Evolutionary conservation across 1,140 invertebrate species (phyloP), one percentile per base, ranked within the genome.

Genomic region (Sipha flava): DNA sequence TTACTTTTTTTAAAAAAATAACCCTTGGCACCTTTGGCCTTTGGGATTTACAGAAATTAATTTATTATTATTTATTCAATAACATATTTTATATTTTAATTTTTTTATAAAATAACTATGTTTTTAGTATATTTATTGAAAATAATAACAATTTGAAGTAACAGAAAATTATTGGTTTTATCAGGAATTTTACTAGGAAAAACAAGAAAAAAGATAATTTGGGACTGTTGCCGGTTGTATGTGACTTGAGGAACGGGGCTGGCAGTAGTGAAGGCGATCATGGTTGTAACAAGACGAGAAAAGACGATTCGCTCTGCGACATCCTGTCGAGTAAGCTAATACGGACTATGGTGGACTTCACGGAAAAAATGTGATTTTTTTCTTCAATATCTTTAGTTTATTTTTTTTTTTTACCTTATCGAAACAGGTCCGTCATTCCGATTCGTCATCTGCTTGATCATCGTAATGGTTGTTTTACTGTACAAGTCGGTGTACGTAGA

Each of bases 271-370:
- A 29, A 23, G 18, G 21, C 18, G 34, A 59, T 26, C 29, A 23
- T n/a, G 21, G 4, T 37, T 7, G n/a, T 34, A 23, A 54, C 34
- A 59, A 29, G 21, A 16, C 45, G 34, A 77, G 43, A 57, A 43
- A 23, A 10, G 34, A 47, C n/a, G n/a, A 77, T 43, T 59, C 52
- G 34, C 18, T 77, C 21, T 77, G 47, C 31, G 49, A 77, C 52
- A 43, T 77, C n/a, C 18, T 77, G 34, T 77, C 73, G 21, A 59
- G 73, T 77, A 59, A 75, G 70, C 29, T 7, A 49, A 73, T 37
- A 34, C 70, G n/a, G 26, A 18, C 9, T 14, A 31, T 34, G 6
- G 26, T 26, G 14, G n/a, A 40, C 34, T 43, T 66, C n/a, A 43
- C 21, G 37, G 34, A 26, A 66, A 66, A 16, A 66, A 66, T 18